Evolutionary conservation across 2,888 invertebrate genomes (phyloP).

Genomic region (Thymelicus lineola): DNA sequence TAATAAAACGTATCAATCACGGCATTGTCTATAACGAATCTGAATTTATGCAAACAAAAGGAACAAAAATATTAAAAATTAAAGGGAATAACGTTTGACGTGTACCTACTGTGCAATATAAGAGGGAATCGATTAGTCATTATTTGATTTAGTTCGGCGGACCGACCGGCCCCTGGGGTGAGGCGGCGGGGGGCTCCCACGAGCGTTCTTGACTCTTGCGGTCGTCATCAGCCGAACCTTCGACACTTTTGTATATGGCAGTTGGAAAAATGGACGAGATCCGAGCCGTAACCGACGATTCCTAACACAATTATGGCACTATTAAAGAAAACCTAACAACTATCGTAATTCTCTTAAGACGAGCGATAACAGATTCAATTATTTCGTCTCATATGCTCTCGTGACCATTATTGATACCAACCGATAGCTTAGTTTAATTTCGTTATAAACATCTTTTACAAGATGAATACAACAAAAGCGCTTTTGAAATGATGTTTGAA

Average conservation of each 20-base stretch:
- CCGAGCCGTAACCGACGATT: conserved; percentile 49
- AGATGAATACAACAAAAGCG: conserved; percentile 17
- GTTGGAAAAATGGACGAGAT: conserved; percentile 61
- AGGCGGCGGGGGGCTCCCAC: conserved; percentile 76
- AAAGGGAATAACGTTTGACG: conserved; percentile 82
- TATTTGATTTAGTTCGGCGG: conserved; percentile 85
- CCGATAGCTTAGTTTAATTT: conserved; percentile 24
- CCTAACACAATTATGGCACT: conserved; percentile 39
- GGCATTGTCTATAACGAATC: conserved; percentile 80
- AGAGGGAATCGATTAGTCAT: conserved; percentile 84
- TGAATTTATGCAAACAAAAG: conserved; percentile 80
- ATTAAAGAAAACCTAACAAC: conserved; percentile 32
- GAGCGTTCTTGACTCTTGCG: conserved; percentile 67
- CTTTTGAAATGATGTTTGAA: conserved; percentile 34
- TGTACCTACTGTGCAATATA: conserved; percentile 85
- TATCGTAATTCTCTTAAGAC: conserved; percentile 21
- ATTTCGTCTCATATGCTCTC: conserved; percentile 5
- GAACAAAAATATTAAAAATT: conserved; percentile 77
- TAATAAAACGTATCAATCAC: conserved; percentile 83
- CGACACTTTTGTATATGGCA: conserved; percentile 79
- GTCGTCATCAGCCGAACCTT: conserved; percentile 78
- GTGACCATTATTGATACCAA: conserved; percentile 9
- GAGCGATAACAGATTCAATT: conserved; percentile 17
- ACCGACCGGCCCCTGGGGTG: conserved; percentile 73
- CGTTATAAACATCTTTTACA: conserved; percentile 28